phyloP scores from a whole-genome alignment of 2,888 invertebrate species.

The Caprella mutica region DNA sequence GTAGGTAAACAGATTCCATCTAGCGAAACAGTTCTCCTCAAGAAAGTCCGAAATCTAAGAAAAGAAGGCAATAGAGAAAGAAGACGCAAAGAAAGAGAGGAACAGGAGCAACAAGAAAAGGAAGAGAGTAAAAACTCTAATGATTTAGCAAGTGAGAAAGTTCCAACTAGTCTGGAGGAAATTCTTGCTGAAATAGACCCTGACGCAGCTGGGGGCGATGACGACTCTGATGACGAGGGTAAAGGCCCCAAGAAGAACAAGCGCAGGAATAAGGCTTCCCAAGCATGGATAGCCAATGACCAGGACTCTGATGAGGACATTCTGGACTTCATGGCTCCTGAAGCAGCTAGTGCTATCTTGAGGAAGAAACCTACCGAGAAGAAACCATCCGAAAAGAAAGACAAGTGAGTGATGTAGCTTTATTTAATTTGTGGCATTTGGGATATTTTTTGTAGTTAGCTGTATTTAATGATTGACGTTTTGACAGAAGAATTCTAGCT shows the following conservation, averaged over 20 bases:
- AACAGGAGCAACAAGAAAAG: too few species aligned
- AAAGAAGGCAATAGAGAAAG: constrained; percentile 10
- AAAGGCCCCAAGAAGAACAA: neutral
- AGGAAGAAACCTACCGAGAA: constrained; percentile 24
- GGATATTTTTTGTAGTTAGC: too few species aligned
- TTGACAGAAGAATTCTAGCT: too few species aligned
- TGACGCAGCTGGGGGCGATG: constrained; percentile 46
- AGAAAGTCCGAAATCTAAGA: too few species aligned
- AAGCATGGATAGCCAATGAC: constrained; percentile 19
- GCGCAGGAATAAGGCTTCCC: constrained; percentile 7
- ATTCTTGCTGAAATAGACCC: constrained; percentile 73
- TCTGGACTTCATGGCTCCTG: constrained; percentile 74
- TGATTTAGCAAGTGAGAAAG: neutral
- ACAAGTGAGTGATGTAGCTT: too few species aligned
- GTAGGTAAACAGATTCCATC: too few species aligned
- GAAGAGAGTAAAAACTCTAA: too few species aligned
- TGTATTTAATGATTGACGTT: too few species aligned
- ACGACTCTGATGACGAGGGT: constrained; percentile 35
- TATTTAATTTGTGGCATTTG: too few species aligned
- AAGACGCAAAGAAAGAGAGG: neutral
- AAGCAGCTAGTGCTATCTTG: constrained; percentile 43
- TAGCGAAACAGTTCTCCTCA: too few species aligned
- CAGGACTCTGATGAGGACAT: constrained; percentile 43
- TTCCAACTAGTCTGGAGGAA: constrained; percentile 51
- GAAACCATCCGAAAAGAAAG: constrained; percentile 3